Conservation (phyloP, 2,797 vertebrate genomes). For the Octomys mimax region DNA sequence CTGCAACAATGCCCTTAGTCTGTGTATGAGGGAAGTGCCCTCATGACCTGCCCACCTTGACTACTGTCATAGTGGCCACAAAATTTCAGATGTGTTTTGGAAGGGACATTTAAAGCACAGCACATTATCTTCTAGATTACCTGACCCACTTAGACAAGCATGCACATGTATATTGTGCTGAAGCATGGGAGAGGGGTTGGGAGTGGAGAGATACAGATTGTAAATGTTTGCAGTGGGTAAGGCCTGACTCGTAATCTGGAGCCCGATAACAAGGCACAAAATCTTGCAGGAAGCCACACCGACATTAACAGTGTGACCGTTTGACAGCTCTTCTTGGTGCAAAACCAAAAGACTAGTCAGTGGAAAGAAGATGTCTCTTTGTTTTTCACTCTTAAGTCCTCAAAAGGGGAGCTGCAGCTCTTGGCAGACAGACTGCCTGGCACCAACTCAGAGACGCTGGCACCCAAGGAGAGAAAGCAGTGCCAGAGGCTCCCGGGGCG, state of each 20-base stretch:
- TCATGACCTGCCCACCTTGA: background rate
- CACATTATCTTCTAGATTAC: background rate
- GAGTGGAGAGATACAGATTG: background rate
- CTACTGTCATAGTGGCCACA: background rate
- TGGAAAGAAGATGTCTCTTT: slow-evolving; percentile 16
- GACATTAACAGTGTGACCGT: background rate
- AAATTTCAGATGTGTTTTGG: background rate
- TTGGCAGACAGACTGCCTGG: background rate
- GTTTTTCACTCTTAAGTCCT: slow-evolving; percentile 36
- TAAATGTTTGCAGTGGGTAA: slow-evolving; percentile 43
- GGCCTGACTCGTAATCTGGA: background rate
- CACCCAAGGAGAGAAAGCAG: background rate
- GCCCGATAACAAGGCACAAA: background rate
- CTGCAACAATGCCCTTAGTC: background rate
- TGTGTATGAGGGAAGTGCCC: background rate
- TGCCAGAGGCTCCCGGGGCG: background rate
- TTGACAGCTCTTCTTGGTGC: background rate
- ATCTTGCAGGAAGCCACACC: background rate
- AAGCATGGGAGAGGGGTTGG: background rate
- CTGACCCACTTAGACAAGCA: background rate
- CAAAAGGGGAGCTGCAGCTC: background rate
- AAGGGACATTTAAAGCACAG: background rate
- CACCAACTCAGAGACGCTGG: background rate
- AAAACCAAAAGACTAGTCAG: background rate
- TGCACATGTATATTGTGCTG: background rate